Evolutionary conservation across 2,113 vertebrate genomes (phyloP).

Genomic region (Nymphicus hollandicus): DNA sequence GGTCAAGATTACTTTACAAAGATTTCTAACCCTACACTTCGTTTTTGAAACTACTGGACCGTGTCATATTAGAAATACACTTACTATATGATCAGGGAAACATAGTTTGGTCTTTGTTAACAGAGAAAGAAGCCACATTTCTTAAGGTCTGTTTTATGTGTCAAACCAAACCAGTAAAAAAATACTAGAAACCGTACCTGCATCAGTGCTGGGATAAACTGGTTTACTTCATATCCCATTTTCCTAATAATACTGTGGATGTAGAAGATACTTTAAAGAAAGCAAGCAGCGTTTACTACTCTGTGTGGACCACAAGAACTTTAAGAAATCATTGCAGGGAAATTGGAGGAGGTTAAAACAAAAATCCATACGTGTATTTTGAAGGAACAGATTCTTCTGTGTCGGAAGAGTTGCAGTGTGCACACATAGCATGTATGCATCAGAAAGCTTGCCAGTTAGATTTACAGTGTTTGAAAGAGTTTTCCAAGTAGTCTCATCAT

Average conservation of each 20-base stretch:
- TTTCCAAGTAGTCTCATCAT: background rate
- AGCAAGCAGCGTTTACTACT: background rate
- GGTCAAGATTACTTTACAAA: background rate
- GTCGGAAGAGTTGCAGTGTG: background rate
- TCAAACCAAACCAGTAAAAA: background rate
- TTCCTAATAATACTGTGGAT: background rate
- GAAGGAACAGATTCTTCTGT: background rate
- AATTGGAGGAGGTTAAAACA: background rate
- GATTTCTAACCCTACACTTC: background rate
- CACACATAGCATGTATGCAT: too few relatives aligned
- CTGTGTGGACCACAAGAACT: background rate
- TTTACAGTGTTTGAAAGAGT: background rate
- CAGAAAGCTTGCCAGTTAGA: background rate
- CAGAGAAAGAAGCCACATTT: background rate
- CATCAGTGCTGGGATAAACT: background rate
- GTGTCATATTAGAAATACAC: background rate
- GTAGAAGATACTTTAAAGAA: background rate
- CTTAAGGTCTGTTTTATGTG: background rate
- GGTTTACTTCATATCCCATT: background rate
- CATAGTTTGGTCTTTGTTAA: background rate
- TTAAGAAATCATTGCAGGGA: background rate
- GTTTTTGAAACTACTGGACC: background rate
- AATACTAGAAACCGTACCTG: background rate
- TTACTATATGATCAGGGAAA: background rate
- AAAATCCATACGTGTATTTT: background rate